Percentiles rank a stretch among this genome's conserved stretches.
These are phyloP conservation scores for Romanomermis culicivorax DNA, from an alignment of 2,888 invertebrate genomes.

Conservation along the genomic window DNA sequence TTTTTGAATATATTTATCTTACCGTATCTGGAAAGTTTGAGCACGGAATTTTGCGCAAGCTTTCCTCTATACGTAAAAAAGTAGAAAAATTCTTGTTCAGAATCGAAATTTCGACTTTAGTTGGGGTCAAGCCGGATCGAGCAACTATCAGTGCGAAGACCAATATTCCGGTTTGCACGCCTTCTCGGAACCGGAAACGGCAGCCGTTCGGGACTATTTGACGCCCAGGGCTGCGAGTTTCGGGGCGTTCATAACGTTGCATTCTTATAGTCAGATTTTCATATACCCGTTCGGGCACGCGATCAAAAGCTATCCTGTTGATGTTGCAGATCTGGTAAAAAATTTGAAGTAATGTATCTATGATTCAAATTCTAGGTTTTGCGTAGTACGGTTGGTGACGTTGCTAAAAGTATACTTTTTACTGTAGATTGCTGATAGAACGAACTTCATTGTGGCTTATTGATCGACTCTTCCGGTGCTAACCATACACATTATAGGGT, in stretches of 20 bases:
- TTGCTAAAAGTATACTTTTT: too few species aligned
- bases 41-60: background rate
- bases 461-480: too few species aligned
- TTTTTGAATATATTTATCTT: background rate
- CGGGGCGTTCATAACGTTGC: slow-evolving; percentile 14
- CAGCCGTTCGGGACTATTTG: slow-evolving; percentile 23
- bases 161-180: slow-evolving; percentile 23
- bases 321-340: slow-evolving; percentile 23
- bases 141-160: slow-evolving; percentile 21
- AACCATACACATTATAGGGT: too few species aligned
- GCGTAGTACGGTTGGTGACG: too few species aligned
- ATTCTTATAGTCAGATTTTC: slow-evolving; percentile 10
- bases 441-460: too few species aligned
- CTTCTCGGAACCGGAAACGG: slow-evolving; percentile 25
- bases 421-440: too few species aligned
- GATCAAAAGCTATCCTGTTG: slow-evolving; percentile 19
- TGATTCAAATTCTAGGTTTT: too few species aligned
- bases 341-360: too few species aligned
- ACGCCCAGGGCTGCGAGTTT: background rate
- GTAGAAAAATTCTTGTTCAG: background rate
- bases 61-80: background rate
- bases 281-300: slow-evolving; percentile 12
- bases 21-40: background rate
- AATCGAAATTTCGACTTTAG: background rate
- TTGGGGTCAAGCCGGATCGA: background rate